phyloP scores from a whole-genome alignment of 2,113 vertebrate species.

The Xiphophorus maculatus region DNA sequence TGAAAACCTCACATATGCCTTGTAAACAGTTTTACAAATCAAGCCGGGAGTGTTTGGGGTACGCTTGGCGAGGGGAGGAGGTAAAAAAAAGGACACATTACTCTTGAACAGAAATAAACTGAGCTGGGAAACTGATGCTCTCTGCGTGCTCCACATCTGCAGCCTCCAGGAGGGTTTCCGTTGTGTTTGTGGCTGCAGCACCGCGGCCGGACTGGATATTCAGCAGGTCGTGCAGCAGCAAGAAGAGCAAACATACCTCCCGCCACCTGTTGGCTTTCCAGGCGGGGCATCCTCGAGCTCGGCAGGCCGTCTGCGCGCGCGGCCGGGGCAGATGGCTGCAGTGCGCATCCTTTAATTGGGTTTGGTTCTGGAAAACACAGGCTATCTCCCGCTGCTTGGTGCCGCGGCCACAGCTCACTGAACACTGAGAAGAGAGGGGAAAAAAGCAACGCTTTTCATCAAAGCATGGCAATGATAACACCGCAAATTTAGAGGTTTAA shows the following conservation, averaged over 20 bases:
- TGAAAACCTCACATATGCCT: slow-evolving; percentile 27
- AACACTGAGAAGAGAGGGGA: slow-evolving; percentile 81
- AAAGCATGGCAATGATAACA: background rate
- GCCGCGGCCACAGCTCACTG: slow-evolving; percentile 92
- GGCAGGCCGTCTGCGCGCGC: slow-evolving; percentile 84
- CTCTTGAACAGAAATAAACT: slow-evolving; percentile 51
- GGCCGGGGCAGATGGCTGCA: slow-evolving; percentile 86
- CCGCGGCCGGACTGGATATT: slow-evolving; percentile 29
- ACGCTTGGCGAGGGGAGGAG: background rate
- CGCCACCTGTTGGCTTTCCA: slow-evolving; percentile 91
- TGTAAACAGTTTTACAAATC: slow-evolving; percentile 48
- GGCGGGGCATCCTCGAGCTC: slow-evolving; percentile 84
- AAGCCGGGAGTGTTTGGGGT: slow-evolving; percentile 53
- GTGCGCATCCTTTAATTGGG: slow-evolving; percentile 79
- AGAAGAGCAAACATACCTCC: slow-evolving; percentile 79
- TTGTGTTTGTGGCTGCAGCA: slow-evolving; percentile 39
- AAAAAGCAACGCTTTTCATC: background rate
- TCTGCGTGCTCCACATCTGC: slow-evolving; percentile 64
- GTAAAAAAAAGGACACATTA: slow-evolving; percentile 38
- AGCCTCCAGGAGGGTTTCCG: slow-evolving; percentile 25
- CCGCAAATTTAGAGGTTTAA: no score
- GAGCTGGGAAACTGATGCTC: slow-evolving; percentile 56
- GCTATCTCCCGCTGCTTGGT: slow-evolving; percentile 86
- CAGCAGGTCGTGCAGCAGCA: slow-evolving; percentile 15
- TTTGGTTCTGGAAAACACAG: slow-evolving; percentile 82